A percentile compares a stretch with the other conserved stretches of the same genome.
Evolutionary conservation across 2,888 invertebrate species (phyloP).

Genomic region (Idaea dimidiata): DNA sequence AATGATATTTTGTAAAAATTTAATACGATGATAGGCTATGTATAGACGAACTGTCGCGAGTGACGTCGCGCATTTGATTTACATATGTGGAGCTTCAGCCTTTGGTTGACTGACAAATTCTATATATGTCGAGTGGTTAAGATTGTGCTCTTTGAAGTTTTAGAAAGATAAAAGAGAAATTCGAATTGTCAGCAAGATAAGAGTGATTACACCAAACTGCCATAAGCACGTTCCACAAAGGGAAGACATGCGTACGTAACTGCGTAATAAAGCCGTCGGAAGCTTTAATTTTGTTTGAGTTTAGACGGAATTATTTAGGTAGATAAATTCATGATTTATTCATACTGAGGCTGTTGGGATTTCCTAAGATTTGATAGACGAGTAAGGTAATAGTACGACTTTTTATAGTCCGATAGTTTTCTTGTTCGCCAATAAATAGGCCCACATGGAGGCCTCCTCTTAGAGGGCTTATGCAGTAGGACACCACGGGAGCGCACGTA

Average conservation of each 20-base stretch:
- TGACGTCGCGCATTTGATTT: no score
- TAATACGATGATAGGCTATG: no score
- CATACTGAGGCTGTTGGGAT: not conserved
- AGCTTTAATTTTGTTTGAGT: slow-evolving; percentile 25
- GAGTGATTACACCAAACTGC: not conserved
- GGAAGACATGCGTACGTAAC: slow-evolving; percentile 26
- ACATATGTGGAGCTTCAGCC: no score
- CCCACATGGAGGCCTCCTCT: no score
- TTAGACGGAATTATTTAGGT: slow-evolving; percentile 12
- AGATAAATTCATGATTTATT: not conserved
- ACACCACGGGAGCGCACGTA: no score
- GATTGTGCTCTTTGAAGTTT: not conserved
- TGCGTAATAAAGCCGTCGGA: slow-evolving; percentile 24
- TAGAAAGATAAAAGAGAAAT: not conserved
- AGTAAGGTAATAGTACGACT: not conserved
- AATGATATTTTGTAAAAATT: no score
- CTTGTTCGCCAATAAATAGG: no score
- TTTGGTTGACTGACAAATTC: not conserved
- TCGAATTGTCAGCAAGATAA: not conserved
- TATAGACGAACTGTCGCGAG: no score
- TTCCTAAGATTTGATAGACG: not conserved
- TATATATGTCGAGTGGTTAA: not conserved
- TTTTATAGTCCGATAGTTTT: not conserved
- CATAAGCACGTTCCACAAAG: slow-evolving; percentile 11
- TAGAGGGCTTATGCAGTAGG: no score